These are phyloP conservation scores for Platanista minor DNA, from an alignment of 2,113 vertebrate genomes.

Conservation along the genomic window DNA sequence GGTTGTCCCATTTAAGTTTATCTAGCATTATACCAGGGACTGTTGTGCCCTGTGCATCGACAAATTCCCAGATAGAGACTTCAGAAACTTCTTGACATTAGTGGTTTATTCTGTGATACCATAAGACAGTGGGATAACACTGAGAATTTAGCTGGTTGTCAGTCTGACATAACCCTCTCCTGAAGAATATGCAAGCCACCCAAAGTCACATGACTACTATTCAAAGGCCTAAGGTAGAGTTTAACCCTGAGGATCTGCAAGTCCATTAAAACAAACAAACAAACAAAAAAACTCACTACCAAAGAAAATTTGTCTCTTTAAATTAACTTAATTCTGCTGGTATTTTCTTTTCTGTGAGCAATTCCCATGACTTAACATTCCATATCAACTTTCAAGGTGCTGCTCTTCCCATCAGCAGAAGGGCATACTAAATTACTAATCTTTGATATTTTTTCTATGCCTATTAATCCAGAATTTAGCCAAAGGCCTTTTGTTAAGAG, in stretches of 20 bases:
- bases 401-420: background rate
- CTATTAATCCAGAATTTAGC: background rate
- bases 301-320: background rate
- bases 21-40: background rate
- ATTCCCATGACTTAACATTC: background rate
- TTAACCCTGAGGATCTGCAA: background rate
- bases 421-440: background rate
- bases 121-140: background rate
- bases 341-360: background rate
- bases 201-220: background rate
- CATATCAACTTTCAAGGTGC: background rate
- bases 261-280: background rate
- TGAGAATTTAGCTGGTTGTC: background rate
- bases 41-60: background rate
- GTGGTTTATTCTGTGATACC: background rate
- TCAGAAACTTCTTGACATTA: background rate
- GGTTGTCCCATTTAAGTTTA: background rate
- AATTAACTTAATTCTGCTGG: background rate
- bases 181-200: background rate
- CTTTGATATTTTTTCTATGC: background rate
- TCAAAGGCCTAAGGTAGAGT: background rate
- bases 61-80: background rate
- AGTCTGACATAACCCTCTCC: background rate
- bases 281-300: background rate
- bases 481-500: background rate